Percentiles rank a stretch among this genome's conserved stretches.
Conservation (phyloP, 2,888 invertebrate genomes). For the Archips xylosteana region DNA sequence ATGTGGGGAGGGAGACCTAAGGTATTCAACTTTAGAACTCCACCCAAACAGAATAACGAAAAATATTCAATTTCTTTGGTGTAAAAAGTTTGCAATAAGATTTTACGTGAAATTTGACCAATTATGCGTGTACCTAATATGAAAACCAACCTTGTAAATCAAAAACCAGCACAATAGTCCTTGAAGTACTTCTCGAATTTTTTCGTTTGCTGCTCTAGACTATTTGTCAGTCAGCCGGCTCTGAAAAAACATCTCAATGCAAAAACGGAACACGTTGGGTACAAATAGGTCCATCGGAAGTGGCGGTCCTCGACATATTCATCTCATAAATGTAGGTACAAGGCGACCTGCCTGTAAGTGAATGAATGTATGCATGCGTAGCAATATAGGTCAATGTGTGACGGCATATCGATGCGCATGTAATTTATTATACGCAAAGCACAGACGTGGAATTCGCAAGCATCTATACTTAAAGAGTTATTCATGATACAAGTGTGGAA, state of each 20-base stretch:
- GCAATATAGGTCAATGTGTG: background rate
- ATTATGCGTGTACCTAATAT: too few relatives aligned
- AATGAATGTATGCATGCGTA: background rate
- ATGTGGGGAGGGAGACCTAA: too few relatives aligned
- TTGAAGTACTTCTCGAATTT: too few relatives aligned
- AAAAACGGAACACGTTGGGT: conserved; percentile 5
- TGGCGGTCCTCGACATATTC: conserved; percentile 4
- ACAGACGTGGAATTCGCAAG: background rate
- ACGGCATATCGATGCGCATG: background rate
- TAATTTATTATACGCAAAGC: background rate
- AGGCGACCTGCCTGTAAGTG: background rate
- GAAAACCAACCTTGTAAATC: too few relatives aligned
- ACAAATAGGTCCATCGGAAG: conserved; percentile 14
- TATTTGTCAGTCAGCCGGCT: background rate
- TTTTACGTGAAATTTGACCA: too few relatives aligned
- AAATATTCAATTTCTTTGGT: too few relatives aligned
- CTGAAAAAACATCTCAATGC: background rate
- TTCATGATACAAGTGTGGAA: too few relatives aligned
- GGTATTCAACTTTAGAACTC: too few relatives aligned
- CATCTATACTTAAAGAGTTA: too few relatives aligned
- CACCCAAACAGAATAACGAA: too few relatives aligned
- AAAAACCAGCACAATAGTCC: too few relatives aligned
- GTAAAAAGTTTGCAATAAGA: too few relatives aligned
- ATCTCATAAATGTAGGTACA: background rate
- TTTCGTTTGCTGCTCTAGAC: background rate